Base-by-base conservation (phyloP, 2,888 invertebrate species). In the Scrobipalpa atriplicella region DNA sequence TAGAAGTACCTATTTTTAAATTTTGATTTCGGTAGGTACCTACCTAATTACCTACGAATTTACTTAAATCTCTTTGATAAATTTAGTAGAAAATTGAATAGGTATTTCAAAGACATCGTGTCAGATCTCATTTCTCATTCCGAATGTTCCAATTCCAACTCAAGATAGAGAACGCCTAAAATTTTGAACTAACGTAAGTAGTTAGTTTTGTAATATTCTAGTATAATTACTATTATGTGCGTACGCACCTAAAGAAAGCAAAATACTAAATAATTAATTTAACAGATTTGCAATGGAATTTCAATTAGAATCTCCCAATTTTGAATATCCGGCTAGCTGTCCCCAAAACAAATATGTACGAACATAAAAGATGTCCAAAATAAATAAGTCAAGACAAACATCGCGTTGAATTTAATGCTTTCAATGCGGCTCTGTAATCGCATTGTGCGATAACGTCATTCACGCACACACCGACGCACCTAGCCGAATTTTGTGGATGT, bases 401-500 rank as follows among this genome's bases (percentile, higher is more conserved):
- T 7, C 13, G 11, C 13, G 11, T 56, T 18, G 29, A 56, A 21
- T 56, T 21, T 13, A 29, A 56, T 56, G 11, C 47, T 78, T 80
- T 72, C 72, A 86, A 81, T 92, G 66, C 92, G 87, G 78, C 78
- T 84, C 92, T 90, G 91, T 85, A 91, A 89, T 86, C 91, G 92
- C 91, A 92, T 90, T 90, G 89, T 87, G 84, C 83, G 86, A 87
- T 90, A 92, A 88, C 92, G 92, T 92, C 92, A 92, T 90, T 85
- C 86, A 89, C 92, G 77, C 92, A 89, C 92, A 92, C 92, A 84
- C 70, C 71, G 72, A 75, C 72, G 72, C 81, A 78, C 72, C 81
- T 78, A 81, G 86, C 89, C 90, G 83, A 92, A 91, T 85, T 88
- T 90, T 81, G 84, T 87, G 85, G 86, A 90, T 92, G 91, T 92